Base-by-base conservation (phyloP, 2,888 invertebrate species). In the Conops quadrifasciatus region DNA sequence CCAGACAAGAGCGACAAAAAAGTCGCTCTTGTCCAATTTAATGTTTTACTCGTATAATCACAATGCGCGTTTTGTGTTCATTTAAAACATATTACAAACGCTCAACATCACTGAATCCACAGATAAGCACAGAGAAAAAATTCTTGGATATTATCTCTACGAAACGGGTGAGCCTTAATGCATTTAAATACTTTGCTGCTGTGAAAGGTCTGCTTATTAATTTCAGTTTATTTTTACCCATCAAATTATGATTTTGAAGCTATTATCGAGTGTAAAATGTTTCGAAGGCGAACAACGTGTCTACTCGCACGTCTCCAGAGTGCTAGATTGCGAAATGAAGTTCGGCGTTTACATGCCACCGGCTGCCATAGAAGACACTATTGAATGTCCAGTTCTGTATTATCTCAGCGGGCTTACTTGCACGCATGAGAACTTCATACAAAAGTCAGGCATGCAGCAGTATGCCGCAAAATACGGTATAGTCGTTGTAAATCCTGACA, bases 391-490 rank as follows among this genome's bases (percentile, higher is more conserved):
- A 1, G 94, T 95, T 0, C 88, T 98, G 15, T 97, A 95, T 84
- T 98, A 92, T 89, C 88, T 98, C 0, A 97, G 97, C 51, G 97
- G 98, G 1, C 88, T 98, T 43, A 94, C 94, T 0, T 98, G 98
- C 84, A 95, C 91, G 15, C 98, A 99, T 85, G 93, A 94, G 80
- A 99, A 99, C 87, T 97, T 98, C 82, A 92, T 97, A 75, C 91
- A 93, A 66, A 99, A 99, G 87, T 91, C 96, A 60, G 98, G 97
- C n/a, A 93, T 94, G 74, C 99, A 99, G 87, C 89, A 89, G 79
- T 92, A 92, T 86, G 98, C 98, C 4, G 90, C 96, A 4, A 89
- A 95, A 80, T 89, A 94, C 81, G 93, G 93, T 0, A 87, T 99
- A 2, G 91, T 96, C 74, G 90, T 99, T 67, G 94, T 99, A 2